Evolutionary conservation across 1,140 invertebrate species (phyloP).

Genomic region (Lutraria rhynchaena): DNA sequence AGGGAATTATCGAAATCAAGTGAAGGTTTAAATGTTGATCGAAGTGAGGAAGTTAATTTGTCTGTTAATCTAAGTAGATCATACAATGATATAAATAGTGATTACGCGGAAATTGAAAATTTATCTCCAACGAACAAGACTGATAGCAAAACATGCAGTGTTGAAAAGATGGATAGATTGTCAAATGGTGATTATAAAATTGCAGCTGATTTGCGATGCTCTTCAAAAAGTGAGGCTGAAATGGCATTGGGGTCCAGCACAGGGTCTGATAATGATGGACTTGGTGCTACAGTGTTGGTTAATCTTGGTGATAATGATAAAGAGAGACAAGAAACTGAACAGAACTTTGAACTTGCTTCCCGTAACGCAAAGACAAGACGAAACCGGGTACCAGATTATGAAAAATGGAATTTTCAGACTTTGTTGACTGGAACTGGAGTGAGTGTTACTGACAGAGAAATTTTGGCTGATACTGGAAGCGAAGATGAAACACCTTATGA

Average conservation of each 20-base stretch:
- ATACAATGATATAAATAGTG: constrained; percentile 18
- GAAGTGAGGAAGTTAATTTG: background rate
- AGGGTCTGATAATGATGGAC: background rate
- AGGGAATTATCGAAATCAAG: constrained; percentile 34
- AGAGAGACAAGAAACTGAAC: background rate
- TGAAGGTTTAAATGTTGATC: constrained; percentile 4
- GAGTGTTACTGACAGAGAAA: constrained; percentile 41
- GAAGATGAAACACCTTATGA: constrained; percentile 43
- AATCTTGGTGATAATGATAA: background rate
- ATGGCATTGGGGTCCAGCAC: constrained; percentile 9
- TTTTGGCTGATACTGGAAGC: constrained; percentile 29
- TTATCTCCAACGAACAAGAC: background rate
- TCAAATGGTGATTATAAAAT: background rate
- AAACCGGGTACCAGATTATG: constrained; percentile 50
- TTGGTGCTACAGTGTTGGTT: background rate
- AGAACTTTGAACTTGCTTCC: background rate
- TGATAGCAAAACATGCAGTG: background rate
- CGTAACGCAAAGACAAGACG: constrained; percentile 6
- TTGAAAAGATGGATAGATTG: constrained; percentile 24
- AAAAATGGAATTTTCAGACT: constrained; percentile 48
- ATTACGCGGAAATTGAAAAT: constrained; percentile 33
- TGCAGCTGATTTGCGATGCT: background rate
- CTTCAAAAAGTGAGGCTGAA: constrained; percentile 1
- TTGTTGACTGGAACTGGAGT: constrained; percentile 18
- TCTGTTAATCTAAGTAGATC: background rate